These are phyloP conservation scores for Mirza zaza DNA, from an alignment of 2,113 vertebrate species.

Conservation along the genomic window DNA sequence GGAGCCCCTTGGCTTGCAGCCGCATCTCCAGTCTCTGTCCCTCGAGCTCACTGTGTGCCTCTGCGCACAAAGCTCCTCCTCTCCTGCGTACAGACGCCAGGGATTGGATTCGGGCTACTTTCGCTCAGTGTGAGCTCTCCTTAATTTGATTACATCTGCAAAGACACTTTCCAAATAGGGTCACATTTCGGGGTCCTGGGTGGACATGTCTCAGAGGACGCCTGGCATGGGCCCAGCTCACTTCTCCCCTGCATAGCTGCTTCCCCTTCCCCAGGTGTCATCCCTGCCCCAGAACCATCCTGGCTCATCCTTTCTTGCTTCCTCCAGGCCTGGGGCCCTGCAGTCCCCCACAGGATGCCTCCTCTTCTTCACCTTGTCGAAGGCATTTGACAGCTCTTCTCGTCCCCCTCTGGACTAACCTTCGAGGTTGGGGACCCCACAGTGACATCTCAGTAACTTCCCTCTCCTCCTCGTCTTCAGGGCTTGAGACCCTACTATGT, in stretches of 20 bases:
- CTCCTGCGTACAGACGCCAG: accelerated
- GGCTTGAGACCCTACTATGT: accelerated
- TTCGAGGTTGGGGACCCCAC: background rate
- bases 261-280: accelerated
- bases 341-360: accelerated
- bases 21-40: too few species aligned
- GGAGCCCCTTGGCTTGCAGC: accelerated
- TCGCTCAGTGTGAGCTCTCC: accelerated
- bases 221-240: accelerated
- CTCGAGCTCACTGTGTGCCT: accelerated
- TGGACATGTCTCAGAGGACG: accelerated
- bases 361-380: accelerated
- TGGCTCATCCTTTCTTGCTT: accelerated
- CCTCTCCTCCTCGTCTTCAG: background rate
- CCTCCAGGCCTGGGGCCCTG: background rate
- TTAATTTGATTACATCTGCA: background rate
- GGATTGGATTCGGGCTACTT: accelerated
- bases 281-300: background rate
- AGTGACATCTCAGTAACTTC: background rate
- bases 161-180: background rate
- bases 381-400: background rate
- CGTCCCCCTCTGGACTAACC: background rate
- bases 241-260: accelerated
- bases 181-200: background rate
- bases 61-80: accelerated